Evolutionary conservation across 2,888 invertebrate genomes (phyloP).

Genomic region (Lepidocyrtinus sp.): DNA sequence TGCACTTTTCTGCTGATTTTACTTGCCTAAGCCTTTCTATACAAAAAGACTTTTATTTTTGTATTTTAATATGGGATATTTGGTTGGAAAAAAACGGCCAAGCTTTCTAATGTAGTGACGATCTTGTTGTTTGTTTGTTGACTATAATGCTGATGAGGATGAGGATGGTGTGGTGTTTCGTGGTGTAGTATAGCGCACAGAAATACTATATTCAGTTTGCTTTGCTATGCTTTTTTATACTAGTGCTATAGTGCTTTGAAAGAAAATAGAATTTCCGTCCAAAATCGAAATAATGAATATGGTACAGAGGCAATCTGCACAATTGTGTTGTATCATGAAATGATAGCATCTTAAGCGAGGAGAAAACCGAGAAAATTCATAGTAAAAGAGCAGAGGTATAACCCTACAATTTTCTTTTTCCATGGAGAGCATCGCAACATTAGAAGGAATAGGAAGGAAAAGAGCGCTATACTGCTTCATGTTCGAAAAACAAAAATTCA

Average conservation of each 20-base stretch:
- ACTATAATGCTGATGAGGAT: constrained; percentile 28
- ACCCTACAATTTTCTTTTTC: neutral
- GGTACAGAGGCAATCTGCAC: neutral
- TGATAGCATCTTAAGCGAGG: neutral
- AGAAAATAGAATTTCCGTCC: neutral
- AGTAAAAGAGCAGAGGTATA: neutral
- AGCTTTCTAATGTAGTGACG: neutral
- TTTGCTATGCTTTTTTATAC: too few relatives aligned
- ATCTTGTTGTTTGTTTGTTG: neutral
- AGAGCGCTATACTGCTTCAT: neutral
- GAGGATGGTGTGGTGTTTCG: constrained; percentile 22
- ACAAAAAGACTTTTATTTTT: too few relatives aligned
- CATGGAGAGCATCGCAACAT: neutral
- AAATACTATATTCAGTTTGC: neutral
- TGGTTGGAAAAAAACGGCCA: neutral
- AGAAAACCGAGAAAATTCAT: neutral
- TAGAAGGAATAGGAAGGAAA: constrained; percentile 1
- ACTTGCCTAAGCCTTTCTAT: neutral
- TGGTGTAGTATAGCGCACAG: neutral
- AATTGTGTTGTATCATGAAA: neutral
- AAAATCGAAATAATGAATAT: neutral
- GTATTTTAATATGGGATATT: neutral
- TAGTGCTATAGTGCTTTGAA: neutral
- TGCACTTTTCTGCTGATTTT: neutral
- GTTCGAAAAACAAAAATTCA: neutral